Evolutionary conservation across 2,113 vertebrate species (phyloP), one percentile per base, ranked within the genome.

Genomic region (Anseranas semipalmata): DNA sequence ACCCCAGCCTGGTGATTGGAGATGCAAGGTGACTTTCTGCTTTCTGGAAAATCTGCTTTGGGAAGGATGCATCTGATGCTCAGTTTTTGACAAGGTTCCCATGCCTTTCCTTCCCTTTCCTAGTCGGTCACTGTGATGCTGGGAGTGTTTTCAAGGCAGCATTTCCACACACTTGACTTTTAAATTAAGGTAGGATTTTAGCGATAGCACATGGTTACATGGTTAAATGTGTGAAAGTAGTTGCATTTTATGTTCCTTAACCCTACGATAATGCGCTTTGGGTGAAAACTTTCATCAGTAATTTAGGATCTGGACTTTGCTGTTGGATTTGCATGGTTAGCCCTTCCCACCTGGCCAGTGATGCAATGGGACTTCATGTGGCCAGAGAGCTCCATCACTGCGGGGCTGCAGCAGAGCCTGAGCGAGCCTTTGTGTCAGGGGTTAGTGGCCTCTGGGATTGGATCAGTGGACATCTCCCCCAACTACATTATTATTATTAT

Each of bases 361-460:
- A 12, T 21, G 65, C 50, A 12, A 2, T 3, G 1, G 0, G 12
- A 30, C 21, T 58, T 22, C 14, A 4, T 1, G 30, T 28, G 70
- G 39, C 45, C 7, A 1, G 24, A 52, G 50, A 48, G 48, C 24
- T 5, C 9, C 17, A 19, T 15, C 0, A 6, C 14, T 35, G 55
- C 30, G 30, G 41, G 43, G 65, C 39, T 21, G 41, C 62, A 50
- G 55, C 41, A 37, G 27, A 55, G 43, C 33, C n/a, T n/a, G n/a
- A n/a, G n/a, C n/a, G 39, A 53, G 25, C 25, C 53, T 55, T 41
- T 25, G 41, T n/a, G 41, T 21, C 35, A 7, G 15, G 46, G 10
- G 27, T 35, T 56, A 50, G 33, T 45, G 68, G 19, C 22, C 21
- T 21, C 41, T 39, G 4, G 0, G 2, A 18, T 46, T 33, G 39